These are phyloP conservation scores for Etheostoma perlongum DNA, from an alignment of 2,797 vertebrate genomes.

Conservation along the genomic window DNA sequence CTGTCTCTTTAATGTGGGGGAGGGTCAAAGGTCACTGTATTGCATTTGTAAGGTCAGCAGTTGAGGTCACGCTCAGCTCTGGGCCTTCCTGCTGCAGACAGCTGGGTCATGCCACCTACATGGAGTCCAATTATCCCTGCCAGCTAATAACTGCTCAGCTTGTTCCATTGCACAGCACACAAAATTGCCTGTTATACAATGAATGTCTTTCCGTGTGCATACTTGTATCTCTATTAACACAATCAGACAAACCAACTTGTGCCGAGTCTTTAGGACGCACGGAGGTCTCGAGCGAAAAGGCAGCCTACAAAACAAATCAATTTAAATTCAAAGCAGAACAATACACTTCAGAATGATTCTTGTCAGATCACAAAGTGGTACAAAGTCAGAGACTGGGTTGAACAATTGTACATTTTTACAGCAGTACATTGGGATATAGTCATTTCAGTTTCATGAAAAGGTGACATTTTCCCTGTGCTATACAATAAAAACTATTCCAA, in stretches of 20 bases:
- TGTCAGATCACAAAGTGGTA: slow-evolving; percentile 9
- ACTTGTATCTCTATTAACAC: slow-evolving; percentile 24
- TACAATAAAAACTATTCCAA: neutral
- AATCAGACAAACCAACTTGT: neutral
- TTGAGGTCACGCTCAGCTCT: slow-evolving; percentile 78
- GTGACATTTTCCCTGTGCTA: neutral
- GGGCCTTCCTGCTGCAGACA: slow-evolving; percentile 84
- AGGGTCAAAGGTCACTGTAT: slow-evolving; percentile 83
- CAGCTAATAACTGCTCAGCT: slow-evolving; percentile 78
- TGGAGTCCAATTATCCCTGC: slow-evolving; percentile 84
- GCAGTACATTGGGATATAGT: neutral
- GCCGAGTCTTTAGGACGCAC: slow-evolving; percentile 5
- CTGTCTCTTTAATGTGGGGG: slow-evolving; percentile 82
- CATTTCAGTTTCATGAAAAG: neutral
- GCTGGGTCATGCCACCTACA: slow-evolving; percentile 86
- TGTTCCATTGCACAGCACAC: slow-evolving; percentile 48
- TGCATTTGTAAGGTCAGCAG: slow-evolving; percentile 86
- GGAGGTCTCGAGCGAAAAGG: neutral
- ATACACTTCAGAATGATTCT: neutral
- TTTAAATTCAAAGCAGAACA: slow-evolving; percentile 37
- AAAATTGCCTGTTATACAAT: slow-evolving; percentile 35
- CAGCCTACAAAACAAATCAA: slow-evolving; percentile 19
- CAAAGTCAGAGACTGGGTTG: neutral
- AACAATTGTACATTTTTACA: neutral
- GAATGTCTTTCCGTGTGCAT: slow-evolving; percentile 20